These are phyloP conservation scores for Pocota personata DNA, from an alignment of 2,888 invertebrate species.

Conservation along the genomic window DNA sequence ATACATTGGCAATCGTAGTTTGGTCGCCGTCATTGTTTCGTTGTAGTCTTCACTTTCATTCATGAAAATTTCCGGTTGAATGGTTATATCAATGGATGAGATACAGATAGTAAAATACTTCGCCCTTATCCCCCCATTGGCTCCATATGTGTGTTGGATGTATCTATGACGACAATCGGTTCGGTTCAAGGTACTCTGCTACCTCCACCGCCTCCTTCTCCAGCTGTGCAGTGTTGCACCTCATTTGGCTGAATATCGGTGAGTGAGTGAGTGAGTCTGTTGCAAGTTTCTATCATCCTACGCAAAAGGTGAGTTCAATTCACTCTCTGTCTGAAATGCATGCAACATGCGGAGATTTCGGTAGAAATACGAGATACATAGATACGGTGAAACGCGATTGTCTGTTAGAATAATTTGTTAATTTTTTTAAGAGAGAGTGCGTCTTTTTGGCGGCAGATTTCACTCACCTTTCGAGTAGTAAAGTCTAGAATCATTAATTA, in stretches of 20 bases:
- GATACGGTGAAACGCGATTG: conserved; percentile 1
- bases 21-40: conserved; percentile 2
- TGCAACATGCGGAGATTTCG: conserved; percentile 45
- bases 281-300: conserved; percentile 37
- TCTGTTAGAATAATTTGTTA: conserved; percentile 34
- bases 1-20: conserved; percentile 26
- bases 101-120: conserved; percentile 1
- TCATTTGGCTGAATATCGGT: neutral
- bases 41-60: conserved; percentile 61
- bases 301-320: conserved; percentile 31
- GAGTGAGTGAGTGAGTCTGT: neutral
- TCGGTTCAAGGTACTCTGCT: conserved; percentile 38
- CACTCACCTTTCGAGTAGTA: conserved; percentile 1
- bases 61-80: conserved; percentile 46
- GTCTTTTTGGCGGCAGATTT: conserved; percentile 33
- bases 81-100: conserved; percentile 22
- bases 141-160: neutral
- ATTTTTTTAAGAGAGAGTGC: conserved; percentile 6
- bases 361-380: conserved; percentile 9
- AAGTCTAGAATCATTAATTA: conserved; percentile 54
- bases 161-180: conserved; percentile 27
- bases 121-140: neutral
- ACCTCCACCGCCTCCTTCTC: neutral
- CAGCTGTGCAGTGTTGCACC: neutral
- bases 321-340: neutral